Conservation (phyloP, 2,797 vertebrate species). For the Argyrosomus regius region DNA sequence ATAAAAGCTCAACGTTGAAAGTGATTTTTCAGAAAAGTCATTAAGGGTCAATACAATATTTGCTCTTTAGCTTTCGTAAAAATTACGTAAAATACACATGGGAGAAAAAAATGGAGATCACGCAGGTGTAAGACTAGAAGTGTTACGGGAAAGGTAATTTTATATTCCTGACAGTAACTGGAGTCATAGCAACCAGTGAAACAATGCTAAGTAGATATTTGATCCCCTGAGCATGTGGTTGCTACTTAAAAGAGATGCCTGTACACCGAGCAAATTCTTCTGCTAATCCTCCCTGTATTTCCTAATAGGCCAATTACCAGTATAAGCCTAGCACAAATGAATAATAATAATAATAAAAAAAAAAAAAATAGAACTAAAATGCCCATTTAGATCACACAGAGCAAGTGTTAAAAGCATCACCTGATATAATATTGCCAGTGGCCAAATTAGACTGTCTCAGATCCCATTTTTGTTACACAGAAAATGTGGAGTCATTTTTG, state of each 20-base stretch:
- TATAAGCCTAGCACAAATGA: constrained; percentile 5
- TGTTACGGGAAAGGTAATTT: constrained; percentile 25
- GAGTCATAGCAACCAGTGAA: constrained; percentile 40
- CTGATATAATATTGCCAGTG: constrained; percentile 17
- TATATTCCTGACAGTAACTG: constrained; percentile 25
- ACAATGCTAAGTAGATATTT: constrained; percentile 50
- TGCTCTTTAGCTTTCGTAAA: background rate
- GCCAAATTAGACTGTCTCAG: constrained; percentile 20
- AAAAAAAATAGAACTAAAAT: constrained; percentile 22
- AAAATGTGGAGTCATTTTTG: background rate
- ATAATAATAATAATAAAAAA: background rate
- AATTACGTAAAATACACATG: background rate
- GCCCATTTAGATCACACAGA: constrained; percentile 13
- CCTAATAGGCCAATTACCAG: constrained; percentile 42
- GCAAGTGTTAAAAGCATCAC: constrained; percentile 14
- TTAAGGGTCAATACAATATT: background rate
- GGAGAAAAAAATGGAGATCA: background rate
- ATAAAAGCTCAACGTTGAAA: background rate
- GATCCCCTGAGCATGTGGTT: constrained; percentile 36
- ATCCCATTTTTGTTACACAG: constrained; percentile 2
- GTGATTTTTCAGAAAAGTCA: background rate
- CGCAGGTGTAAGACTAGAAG: constrained; percentile 11
- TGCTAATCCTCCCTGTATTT: constrained; percentile 9
- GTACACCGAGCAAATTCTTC: constrained; percentile 37
- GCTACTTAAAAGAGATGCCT: constrained; percentile 42